Conservation (phyloP, 2,113 vertebrate species). For the Protobothrops flavoviridis region DNA sequence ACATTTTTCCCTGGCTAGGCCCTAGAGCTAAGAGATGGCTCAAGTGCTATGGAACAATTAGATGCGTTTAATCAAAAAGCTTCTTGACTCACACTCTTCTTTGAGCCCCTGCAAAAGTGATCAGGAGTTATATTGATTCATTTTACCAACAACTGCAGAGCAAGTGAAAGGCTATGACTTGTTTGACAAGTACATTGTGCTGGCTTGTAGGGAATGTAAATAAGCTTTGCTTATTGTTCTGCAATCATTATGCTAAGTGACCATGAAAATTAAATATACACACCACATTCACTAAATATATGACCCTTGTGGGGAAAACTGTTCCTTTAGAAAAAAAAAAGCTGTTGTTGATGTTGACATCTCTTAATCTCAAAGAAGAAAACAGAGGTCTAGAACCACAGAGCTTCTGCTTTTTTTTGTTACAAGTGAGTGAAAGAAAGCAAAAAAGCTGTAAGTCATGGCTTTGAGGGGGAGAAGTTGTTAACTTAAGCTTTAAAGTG, state of each 20-base stretch:
- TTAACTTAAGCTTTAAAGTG: neutral
- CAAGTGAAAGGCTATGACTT: constrained; percentile 45
- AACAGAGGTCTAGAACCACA: neutral
- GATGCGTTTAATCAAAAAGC: constrained; percentile 41
- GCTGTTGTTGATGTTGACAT: neutral
- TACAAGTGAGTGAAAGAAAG: neutral
- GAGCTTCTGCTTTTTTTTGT: neutral
- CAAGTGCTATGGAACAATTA: constrained; percentile 22
- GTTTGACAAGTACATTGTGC: constrained; percentile 18
- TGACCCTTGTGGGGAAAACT: neutral
- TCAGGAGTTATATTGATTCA: constrained; percentile 54
- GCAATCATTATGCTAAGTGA: constrained; percentile 41
- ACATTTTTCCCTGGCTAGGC: constrained; percentile 16
- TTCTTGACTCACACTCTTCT: constrained; percentile 34
- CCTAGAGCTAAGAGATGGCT: neutral
- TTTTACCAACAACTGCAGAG: constrained; percentile 9
- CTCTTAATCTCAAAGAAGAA: neutral
- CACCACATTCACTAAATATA: neutral
- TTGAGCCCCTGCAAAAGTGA: constrained; percentile 49
- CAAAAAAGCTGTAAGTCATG: neutral
- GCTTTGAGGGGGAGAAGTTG: neutral
- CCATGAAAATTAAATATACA: constrained; percentile 39
- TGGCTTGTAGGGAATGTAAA: constrained; percentile 25
- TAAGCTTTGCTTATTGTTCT: constrained; percentile 8
- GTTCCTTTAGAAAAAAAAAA: neutral